Evolutionary conservation across 2,113 vertebrate genomes (phyloP).

Genomic region (Pelecanoides urinatrix): DNA sequence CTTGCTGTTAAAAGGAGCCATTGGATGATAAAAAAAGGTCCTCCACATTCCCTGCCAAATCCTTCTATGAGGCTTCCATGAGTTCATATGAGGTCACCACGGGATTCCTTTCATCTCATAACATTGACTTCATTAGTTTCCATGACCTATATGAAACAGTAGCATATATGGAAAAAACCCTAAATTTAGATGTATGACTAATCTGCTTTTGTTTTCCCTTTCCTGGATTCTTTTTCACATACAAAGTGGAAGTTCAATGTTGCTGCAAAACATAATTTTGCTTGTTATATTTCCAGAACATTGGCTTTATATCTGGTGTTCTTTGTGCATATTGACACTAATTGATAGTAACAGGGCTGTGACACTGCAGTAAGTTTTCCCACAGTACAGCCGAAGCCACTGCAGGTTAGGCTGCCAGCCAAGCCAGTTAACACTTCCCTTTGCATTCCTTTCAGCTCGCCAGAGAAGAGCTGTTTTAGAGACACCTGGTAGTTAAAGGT

Average conservation of each 20-base stretch:
- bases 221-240: conserved; percentile 14
- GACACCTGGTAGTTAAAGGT: conserved; percentile 53
- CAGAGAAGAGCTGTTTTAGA: conserved; percentile 16
- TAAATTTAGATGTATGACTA: conserved; percentile 31
- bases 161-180: background rate
- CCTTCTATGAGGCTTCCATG: conserved; percentile 22
- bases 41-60: conserved; percentile 24
- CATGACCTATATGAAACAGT: conserved; percentile 52
- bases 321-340: conserved; percentile 57
- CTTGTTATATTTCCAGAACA: conserved; percentile 41
- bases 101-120: conserved; percentile 45
- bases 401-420: conserved; percentile 62
- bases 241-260: conserved; percentile 28
- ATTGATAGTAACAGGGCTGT: conserved; percentile 62
- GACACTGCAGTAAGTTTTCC: conserved; percentile 63
- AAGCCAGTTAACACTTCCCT: conserved; percentile 45
- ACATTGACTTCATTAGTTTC: conserved; percentile 60
- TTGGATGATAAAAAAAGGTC: conserved; percentile 40
- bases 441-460: conserved; percentile 54
- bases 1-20: conserved; percentile 3
- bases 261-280: conserved; percentile 2
- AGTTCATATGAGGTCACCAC: conserved; percentile 50
- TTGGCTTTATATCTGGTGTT: conserved; percentile 14
- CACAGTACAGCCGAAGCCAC: conserved; percentile 44
- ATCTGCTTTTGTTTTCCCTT: conserved; percentile 20